Evolutionary conservation across 2,113 vertebrate genomes (phyloP), one percentile per base, ranked within the genome.

Genomic region (Parus major): DNA sequence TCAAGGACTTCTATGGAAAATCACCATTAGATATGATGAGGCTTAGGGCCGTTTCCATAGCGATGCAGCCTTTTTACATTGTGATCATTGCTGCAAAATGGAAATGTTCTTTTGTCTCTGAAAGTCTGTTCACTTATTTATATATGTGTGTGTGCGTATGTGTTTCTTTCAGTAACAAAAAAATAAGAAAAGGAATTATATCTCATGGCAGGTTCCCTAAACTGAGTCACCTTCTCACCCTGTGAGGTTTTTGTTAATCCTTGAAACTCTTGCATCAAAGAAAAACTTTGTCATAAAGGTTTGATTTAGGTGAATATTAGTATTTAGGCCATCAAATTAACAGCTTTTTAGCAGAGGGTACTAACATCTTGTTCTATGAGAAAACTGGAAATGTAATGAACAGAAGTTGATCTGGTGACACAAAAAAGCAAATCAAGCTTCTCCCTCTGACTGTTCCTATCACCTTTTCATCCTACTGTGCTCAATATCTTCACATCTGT

Each of bases 1-100:
- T 98, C 97, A 98, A 97, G 97, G 96, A 97, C 95, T 97, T 95
- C 72, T 97, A 97, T 95, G 94, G 94, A 97, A 97, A 97, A 97
- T 96, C 96, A 97, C 88, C 92, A 95, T 97, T 96, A 95, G 95
- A 88, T 93, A 93, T 90, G 84, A 97, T 95, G 86, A 95, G 90
- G 91, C 91, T 93, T 96, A 93, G 92, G 96, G 94, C 86, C 12
- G 97, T 98, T 98, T 97, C 98, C 97, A 98, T 98, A 92, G 96
- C 4, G 5, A 98, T 98, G 91, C 56, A 97, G 89, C 84, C 81
- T 97, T 97, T 97, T 97, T 97, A 95, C 81, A 85, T 95, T 92
- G 93, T 93, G 94, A 97, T 98, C 96, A 92, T 97, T 96, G 96
- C 90, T 93, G 84, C 75, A 97, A 98, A 97, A 96, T 96, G 96